Evolutionary conservation across 92 coral and sea anemone genomes (phyloP).

Genomic region (Pocillopora grandis): DNA sequence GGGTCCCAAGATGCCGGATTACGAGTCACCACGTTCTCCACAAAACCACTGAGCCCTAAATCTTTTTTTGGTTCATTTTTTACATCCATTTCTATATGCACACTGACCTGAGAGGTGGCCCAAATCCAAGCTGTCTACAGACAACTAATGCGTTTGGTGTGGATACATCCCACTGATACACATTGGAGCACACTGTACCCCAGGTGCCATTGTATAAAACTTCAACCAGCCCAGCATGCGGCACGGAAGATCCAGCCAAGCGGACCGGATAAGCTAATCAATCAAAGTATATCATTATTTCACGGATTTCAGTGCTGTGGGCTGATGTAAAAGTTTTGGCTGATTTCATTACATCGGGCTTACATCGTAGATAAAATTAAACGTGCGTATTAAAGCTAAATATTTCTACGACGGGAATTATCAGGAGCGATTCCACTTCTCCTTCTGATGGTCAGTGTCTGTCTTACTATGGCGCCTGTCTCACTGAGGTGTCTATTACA

Average conservation of each 20-base stretch:
- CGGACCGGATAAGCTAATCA: constrained; percentile 35
- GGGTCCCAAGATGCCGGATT: too few species aligned
- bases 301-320: neutral
- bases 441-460: too few species aligned
- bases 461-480: too few species aligned
- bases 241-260: constrained; percentile 34
- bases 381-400: too few species aligned
- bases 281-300: neutral
- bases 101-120: constrained; percentile 32
- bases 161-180: neutral
- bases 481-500: too few species aligned
- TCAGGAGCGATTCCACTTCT: too few species aligned
- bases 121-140: constrained; percentile 61
- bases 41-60: neutral
- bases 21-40: neutral
- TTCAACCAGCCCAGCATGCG: constrained; percentile 54
- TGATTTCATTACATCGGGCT: too few species aligned
- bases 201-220: constrained; percentile 38
- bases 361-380: too few species aligned
- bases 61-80: neutral
- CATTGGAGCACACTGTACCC: constrained; percentile 45
- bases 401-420: too few species aligned
- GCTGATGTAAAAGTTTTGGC: too few species aligned
- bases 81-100: neutral
- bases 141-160: constrained; percentile 30